Evolutionary conservation across 2,888 invertebrate species (phyloP).

Genomic region (Dioctria rufipes): DNA sequence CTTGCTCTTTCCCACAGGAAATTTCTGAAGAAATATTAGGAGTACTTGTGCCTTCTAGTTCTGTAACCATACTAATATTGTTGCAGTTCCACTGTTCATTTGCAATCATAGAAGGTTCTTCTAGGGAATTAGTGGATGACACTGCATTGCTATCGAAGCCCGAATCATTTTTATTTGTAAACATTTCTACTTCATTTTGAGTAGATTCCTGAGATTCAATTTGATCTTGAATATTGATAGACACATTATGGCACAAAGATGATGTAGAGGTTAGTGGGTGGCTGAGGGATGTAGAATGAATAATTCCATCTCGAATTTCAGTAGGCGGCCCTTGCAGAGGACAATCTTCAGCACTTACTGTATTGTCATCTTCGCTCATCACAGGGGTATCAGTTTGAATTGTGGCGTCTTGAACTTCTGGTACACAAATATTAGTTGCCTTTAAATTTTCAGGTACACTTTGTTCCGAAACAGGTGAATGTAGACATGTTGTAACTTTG

Average conservation of each 20-base stretch:
- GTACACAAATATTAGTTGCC: conserved; percentile 72
- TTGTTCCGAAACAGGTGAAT: conserved; percentile 75
- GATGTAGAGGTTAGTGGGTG: conserved; percentile 42
- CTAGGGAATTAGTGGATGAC: conserved; percentile 59
- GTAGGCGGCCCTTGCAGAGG: conserved; percentile 23
- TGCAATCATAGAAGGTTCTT: conserved; percentile 49
- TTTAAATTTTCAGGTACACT: conserved; percentile 65
- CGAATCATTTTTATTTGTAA: conserved; percentile 55
- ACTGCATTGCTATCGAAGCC: conserved; percentile 60
- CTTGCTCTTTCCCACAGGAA: conserved; percentile 60
- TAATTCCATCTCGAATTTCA: conserved; percentile 39
- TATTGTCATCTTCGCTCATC: conserved; percentile 78
- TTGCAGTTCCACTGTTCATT: conserved; percentile 20
- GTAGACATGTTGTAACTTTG: conserved; percentile 68
- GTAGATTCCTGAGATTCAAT: conserved; percentile 15
- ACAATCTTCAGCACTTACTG: conserved; percentile 63
- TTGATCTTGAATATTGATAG: conserved; percentile 50
- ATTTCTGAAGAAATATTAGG: conserved; percentile 40
- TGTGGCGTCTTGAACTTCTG: conserved; percentile 85
- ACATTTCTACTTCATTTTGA: conserved; percentile 26
- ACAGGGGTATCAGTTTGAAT: conserved; percentile 86
- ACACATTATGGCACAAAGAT: conserved; percentile 57
- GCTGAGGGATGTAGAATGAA: conserved; percentile 50
- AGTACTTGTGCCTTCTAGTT: neutral
- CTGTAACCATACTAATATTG: neutral